Evolutionary conservation across 2,113 vertebrate genomes (phyloP).

Genomic region (Pipa parva): DNA sequence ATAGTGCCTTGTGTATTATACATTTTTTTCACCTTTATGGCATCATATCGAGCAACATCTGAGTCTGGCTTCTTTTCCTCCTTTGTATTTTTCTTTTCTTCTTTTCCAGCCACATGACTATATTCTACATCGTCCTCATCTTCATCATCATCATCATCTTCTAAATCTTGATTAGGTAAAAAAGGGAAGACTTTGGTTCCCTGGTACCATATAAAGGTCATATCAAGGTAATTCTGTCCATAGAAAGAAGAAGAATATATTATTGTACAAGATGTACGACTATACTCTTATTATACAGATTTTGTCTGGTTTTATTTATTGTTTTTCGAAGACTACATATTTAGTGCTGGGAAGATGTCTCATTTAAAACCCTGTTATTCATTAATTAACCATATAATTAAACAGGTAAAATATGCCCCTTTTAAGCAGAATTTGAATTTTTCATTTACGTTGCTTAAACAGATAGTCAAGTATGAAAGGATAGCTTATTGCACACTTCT

Average conservation of each 20-base stretch:
- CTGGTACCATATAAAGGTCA: constrained; percentile 82
- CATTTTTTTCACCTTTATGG: constrained; percentile 73
- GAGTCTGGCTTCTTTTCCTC: constrained; percentile 76
- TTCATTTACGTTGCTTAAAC: too few species aligned
- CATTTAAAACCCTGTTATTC: too few species aligned
- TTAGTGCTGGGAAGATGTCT: too few species aligned
- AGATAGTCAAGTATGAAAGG: too few species aligned
- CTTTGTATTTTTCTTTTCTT: constrained; percentile 54
- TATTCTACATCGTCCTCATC: constrained; percentile 54
- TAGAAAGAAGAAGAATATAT: not conserved
- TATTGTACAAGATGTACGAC: too few species aligned
- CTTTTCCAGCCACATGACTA: constrained; percentile 59
- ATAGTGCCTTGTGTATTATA: not conserved
- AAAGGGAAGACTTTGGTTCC: constrained; percentile 78
- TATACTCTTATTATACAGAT: too few species aligned
- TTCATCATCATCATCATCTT: constrained; percentile 70
- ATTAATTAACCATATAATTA: too few species aligned
- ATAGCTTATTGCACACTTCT: too few species aligned
- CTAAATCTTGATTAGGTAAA: constrained; percentile 66
- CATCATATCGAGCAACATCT: constrained; percentile 77
- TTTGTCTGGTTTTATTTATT: too few species aligned
- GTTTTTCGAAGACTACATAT: too few species aligned
- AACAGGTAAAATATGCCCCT: too few species aligned
- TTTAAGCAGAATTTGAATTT: too few species aligned
- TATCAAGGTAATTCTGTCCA: constrained; percentile 79